Percentiles rank a stretch among this genome's conserved stretches.
These are phyloP conservation scores for Notodonta dromedarius DNA, from an alignment of 2,888 invertebrate genomes.

Conservation along the genomic window DNA sequence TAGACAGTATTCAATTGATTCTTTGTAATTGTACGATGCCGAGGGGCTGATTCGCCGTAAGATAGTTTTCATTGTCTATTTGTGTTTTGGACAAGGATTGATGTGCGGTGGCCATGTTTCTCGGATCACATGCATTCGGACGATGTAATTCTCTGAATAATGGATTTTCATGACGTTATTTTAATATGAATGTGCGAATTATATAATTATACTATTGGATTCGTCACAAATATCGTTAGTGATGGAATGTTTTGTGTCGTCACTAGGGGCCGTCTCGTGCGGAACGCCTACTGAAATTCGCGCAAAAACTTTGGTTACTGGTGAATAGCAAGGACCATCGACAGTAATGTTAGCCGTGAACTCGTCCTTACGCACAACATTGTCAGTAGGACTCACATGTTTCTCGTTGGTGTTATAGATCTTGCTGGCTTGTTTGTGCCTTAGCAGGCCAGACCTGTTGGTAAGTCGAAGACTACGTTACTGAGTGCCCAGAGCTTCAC, in stretches of 20 bases:
- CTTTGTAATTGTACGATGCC: constrained; percentile 64
- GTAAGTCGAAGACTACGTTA: constrained; percentile 84
- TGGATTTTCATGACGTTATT: constrained; percentile 66
- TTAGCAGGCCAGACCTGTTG: constrained; percentile 89
- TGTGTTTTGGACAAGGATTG: constrained; percentile 73
- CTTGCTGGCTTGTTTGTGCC: constrained; percentile 90
- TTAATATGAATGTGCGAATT: constrained; percentile 65
- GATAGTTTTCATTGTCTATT: constrained; percentile 73
- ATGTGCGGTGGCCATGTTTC: constrained; percentile 81
- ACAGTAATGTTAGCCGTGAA: constrained; percentile 65
- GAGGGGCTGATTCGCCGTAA: constrained; percentile 58
- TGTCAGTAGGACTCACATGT: constrained; percentile 73
- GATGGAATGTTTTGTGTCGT: constrained; percentile 61
- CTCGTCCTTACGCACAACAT: constrained; percentile 78
- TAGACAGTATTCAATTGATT: constrained; percentile 73
- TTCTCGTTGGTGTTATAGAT: constrained; percentile 87
- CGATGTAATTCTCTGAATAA: constrained; percentile 64
- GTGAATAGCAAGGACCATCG: constrained; percentile 83
- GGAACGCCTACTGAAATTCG: constrained; percentile 70
- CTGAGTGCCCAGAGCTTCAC: constrained; percentile 73
- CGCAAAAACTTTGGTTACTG: constrained; percentile 77
- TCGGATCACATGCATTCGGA: constrained; percentile 79
- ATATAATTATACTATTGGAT: constrained; percentile 69
- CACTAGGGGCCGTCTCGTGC: constrained; percentile 53
- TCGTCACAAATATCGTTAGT: constrained; percentile 53